A percentile compares a stretch with the other conserved stretches of the same genome.
phyloP scores from a whole-genome alignment of 2,113 vertebrate species.

The Menidia beryllina region DNA sequence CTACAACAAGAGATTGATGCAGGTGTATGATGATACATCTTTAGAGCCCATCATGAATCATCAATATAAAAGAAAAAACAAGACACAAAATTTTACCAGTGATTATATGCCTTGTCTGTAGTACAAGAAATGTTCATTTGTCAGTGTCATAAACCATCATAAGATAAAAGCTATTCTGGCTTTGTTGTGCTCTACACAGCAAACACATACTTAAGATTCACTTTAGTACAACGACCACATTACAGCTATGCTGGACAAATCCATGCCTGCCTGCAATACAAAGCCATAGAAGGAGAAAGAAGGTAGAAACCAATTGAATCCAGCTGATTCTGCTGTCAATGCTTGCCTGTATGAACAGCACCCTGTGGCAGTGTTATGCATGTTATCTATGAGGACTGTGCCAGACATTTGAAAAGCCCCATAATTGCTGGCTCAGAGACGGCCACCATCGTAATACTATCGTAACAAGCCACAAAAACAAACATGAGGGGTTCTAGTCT shows the following conservation, averaged over 20 bases:
- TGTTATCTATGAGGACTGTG: conserved; percentile 55
- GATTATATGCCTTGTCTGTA: too few relatives aligned
- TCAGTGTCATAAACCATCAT: background rate
- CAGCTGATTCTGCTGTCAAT: conserved; percentile 60
- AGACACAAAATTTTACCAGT: background rate
- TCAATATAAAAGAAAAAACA: background rate
- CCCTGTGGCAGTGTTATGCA: conserved; percentile 61
- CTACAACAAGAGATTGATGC: conserved; percentile 13
- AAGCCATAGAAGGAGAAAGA: conserved; percentile 33
- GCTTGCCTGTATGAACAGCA: conserved; percentile 41
- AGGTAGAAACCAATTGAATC: conserved; percentile 53
- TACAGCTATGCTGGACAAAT: conserved; percentile 29
- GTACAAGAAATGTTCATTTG: background rate
- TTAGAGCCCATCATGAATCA: background rate
- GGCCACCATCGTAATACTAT: conserved; percentile 29
- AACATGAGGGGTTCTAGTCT: background rate
- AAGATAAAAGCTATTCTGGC: background rate
- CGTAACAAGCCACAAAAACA: conserved; percentile 31
- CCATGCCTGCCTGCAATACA: conserved; percentile 27
- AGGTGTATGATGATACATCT: background rate
- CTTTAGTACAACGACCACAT: conserved; percentile 28
- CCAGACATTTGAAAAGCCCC: conserved; percentile 64
- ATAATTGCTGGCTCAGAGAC: conserved; percentile 66
- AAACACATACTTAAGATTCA: conserved; percentile 12
- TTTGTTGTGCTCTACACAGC: conserved; percentile 2